phyloP scores from a whole-genome alignment of 2,888 invertebrate genomes.

The Lasioglossum villosulum region DNA sequence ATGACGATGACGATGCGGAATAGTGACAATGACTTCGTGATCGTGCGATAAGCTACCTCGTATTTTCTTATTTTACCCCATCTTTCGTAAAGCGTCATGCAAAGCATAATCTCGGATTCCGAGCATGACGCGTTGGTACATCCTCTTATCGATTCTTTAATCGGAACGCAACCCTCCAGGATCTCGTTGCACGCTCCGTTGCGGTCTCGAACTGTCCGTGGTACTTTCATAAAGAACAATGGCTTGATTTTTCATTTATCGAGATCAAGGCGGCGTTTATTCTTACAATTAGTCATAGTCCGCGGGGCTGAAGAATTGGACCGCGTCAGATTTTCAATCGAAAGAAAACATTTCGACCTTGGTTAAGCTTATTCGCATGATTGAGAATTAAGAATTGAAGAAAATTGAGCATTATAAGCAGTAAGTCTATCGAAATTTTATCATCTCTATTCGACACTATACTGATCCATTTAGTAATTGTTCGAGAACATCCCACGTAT shows the following conservation, averaged over 20 bases:
- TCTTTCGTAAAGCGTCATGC: slow-evolving; percentile 51
- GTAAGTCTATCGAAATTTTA: neutral
- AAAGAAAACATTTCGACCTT: neutral
- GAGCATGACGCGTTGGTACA: slow-evolving; percentile 32
- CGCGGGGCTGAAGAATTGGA: neutral
- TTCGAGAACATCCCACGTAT: too few species aligned
- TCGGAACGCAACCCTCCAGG: slow-evolving; percentile 31
- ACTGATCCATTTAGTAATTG: too few species aligned
- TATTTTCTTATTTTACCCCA: slow-evolving; percentile 48
- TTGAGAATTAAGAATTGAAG: neutral
- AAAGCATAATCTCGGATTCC: slow-evolving; percentile 51
- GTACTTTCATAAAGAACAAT: neutral
- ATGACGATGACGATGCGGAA: slow-evolving; percentile 67
- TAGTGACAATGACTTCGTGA: slow-evolving; percentile 58
- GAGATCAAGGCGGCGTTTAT: neutral
- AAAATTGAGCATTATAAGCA: neutral
- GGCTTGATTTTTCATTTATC: neutral
- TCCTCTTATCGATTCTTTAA: slow-evolving; percentile 42
- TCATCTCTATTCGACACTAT: too few species aligned
- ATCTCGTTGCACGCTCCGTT: slow-evolving; percentile 24
- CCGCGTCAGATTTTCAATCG: neutral
- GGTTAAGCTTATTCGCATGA: neutral
- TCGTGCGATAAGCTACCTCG: slow-evolving; percentile 65
- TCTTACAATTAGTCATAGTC: neutral
- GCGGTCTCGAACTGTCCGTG: neutral